These are phyloP conservation scores for Schlechtendalia chinensis DNA, from an alignment of 1,140 invertebrate species.

Conservation along the genomic window DNA sequence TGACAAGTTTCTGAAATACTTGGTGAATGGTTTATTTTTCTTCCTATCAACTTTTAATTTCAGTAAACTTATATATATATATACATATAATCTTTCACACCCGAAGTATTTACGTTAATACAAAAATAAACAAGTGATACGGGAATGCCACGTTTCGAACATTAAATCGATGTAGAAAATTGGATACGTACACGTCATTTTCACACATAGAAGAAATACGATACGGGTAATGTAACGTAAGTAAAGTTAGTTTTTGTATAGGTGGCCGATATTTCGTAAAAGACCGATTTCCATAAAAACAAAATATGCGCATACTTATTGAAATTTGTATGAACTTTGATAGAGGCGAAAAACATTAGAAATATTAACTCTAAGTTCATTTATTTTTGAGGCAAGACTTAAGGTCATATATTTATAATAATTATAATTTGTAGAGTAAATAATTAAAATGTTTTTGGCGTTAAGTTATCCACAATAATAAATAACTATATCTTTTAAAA, in stretches of 20 bases:
- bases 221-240: not conserved
- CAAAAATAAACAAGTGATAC: constrained; percentile 36
- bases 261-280: not conserved
- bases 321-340: not conserved
- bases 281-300: not conserved
- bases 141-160: constrained; percentile 31
- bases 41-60: constrained; percentile 37
- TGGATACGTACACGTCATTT: not conserved
- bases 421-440: too few relatives aligned
- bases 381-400: too few relatives aligned
- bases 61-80: constrained; percentile 5
- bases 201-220: not conserved
- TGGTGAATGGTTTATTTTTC: constrained; percentile 15
- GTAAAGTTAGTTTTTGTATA: not conserved
- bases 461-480: too few relatives aligned
- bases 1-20: constrained; percentile 44
- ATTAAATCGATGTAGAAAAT: constrained; percentile 23
- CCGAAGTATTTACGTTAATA: constrained; percentile 17
- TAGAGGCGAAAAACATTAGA: too few relatives aligned
- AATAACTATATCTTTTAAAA: too few relatives aligned
- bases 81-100: not conserved
- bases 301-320: not conserved
- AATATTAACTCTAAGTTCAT: too few relatives aligned
- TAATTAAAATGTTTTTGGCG: too few relatives aligned
- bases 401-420: too few relatives aligned